Evolutionary conservation across 2,113 vertebrate species (phyloP), one percentile per base, ranked within the genome.

Genomic region (Poecile atricapillus): DNA sequence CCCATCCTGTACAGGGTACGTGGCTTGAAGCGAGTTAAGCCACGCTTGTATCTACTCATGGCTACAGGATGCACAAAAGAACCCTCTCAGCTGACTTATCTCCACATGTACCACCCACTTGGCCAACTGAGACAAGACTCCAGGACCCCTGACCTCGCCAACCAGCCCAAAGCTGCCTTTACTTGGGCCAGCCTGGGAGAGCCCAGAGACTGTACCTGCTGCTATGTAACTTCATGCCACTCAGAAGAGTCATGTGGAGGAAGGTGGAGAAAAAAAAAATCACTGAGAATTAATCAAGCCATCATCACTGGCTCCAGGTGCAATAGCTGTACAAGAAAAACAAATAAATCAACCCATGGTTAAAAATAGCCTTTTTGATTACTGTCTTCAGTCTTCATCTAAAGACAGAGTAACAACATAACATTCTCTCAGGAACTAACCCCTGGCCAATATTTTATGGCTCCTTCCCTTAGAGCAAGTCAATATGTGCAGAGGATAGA

Each of bases 301-400:
- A 97, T 92, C 95, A 92, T 82, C 92, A 87, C 81, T 49, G 63
- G 84, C 74, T 91, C 81, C 93, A 90, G 78, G 88, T 96, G 90
- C 94, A 95, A 94, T 71, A 94, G 86, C 83, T 76, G 64, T 50
- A 89, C 65, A 82, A 93, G 88, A 75, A 95, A 96, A 97, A 92
- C 89, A 97, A 96, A 97, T 96, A 95, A 94, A 95, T 96, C 95
- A 97, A 71, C 76, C 62, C 65, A 84, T 15, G 49, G 92, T 95
- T 97, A 96, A 96, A 96, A 97, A 96, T 94, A 97, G 93, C 53
- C 74, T 65, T 94, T 95, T 95, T 95, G 96, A 97, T 97, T 96
- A 93, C 93, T 95, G 93, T 91, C 90, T 92, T 96, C 92, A 94
- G 84, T 92, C 93, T 93, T 91, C 56, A 1, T 92, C 93, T 74